Percentiles rank a stretch among this genome's conserved stretches.
phyloP scores from a whole-genome alignment of 2,797 vertebrate genomes.

The Poecilia wingei region DNA sequence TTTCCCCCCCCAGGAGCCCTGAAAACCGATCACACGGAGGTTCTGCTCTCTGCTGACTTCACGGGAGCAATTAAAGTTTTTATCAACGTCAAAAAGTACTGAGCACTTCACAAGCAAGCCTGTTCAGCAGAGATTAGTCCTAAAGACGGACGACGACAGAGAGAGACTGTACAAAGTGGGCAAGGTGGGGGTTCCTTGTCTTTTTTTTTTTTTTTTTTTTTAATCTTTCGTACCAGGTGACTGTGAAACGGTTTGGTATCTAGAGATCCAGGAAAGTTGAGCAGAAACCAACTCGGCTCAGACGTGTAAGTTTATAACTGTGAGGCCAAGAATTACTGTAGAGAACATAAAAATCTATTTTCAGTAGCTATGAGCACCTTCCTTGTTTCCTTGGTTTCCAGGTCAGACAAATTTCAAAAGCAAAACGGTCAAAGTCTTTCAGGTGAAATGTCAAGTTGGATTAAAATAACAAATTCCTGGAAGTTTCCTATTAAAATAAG shows the following conservation, averaged over 20 bases:
- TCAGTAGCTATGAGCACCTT: constrained; percentile 52
- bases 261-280: constrained; percentile 20
- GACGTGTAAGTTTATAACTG: constrained; percentile 34
- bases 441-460: constrained; percentile 26
- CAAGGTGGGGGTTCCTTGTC: constrained; percentile 37
- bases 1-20: constrained; percentile 86
- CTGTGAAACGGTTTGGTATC: constrained; percentile 60
- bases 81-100: constrained; percentile 94
- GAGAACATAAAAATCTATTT: constrained; percentile 37
- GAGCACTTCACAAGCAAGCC: constrained; percentile 56
- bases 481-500: constrained; percentile 41
- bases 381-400: constrained; percentile 43
- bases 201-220: constrained; percentile 56
- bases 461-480: constrained; percentile 32
- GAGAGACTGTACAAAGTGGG: constrained; percentile 43
- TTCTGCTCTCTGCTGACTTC: constrained; percentile 97
- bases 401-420: constrained; percentile 41
- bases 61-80: constrained; percentile 99
- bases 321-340: constrained; percentile 25
- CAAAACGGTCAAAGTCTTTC: constrained; percentile 56
- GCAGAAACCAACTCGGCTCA: constrained; percentile 38
- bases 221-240: constrained; percentile 70
- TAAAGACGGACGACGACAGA: constrained; percentile 30
- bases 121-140: constrained; percentile 20
- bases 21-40: constrained; percentile 95